These are phyloP conservation scores for Mustelus asterias DNA, from an alignment of 2,113 vertebrate species.

Conservation along the genomic window DNA sequence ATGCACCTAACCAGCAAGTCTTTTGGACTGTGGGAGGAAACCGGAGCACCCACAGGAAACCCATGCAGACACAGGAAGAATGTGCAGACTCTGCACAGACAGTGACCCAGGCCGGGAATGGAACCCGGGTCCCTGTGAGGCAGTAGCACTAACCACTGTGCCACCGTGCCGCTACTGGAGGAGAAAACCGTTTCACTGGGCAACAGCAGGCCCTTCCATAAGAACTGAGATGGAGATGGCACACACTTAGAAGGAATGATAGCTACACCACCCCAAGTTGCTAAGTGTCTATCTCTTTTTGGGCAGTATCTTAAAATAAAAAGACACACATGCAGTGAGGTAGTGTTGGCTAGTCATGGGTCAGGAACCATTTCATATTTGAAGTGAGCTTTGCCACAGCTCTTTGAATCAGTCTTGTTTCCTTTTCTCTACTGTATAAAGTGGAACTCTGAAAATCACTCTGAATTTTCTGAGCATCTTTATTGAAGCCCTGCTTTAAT, in stretches of 20 bases:
- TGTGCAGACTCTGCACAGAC: too few species aligned
- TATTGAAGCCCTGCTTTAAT: background rate
- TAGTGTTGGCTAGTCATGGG: background rate
- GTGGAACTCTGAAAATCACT: background rate
- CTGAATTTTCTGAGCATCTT: background rate
- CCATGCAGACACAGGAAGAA: too few species aligned
- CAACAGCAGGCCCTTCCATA: background rate
- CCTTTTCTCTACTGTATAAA: background rate
- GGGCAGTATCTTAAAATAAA: background rate
- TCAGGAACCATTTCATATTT: background rate
- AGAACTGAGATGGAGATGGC: background rate
- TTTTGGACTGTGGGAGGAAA: too few species aligned
- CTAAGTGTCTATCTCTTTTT: background rate
- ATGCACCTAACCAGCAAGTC: too few species aligned
- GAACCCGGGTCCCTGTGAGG: too few species aligned
- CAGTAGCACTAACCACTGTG: too few species aligned
- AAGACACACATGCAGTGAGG: background rate
- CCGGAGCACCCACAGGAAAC: too few species aligned
- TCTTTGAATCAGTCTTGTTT: background rate
- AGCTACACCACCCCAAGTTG: background rate
- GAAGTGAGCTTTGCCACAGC: background rate
- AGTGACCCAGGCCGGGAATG: too few species aligned
- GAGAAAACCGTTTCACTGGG: background rate
- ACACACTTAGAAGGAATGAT: background rate
- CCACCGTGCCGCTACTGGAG: background rate